Evolutionary conservation across 2,888 invertebrate genomes (phyloP).

Genomic region (Sinohyriopsis cumingii): DNA sequence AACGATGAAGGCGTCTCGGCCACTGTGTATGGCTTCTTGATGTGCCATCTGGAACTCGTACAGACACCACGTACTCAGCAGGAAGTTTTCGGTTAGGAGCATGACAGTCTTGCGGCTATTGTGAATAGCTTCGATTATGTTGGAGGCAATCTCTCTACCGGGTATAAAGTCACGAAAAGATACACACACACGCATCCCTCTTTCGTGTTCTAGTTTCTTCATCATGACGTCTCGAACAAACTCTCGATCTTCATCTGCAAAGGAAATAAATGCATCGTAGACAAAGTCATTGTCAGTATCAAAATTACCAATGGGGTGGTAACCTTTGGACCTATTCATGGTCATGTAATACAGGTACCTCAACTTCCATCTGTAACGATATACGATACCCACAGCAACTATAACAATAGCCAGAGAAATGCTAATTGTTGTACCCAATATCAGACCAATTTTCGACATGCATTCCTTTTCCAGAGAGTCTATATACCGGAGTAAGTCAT

Average conservation of each 20-base stretch:
- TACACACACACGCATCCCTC: slow-evolving; percentile 34
- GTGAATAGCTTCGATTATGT: slow-evolving; percentile 40
- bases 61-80: slow-evolving; percentile 40
- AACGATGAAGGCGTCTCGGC: no score
- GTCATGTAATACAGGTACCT: slow-evolving; percentile 33
- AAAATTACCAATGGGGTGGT: slow-evolving; percentile 1
- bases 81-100: slow-evolving; percentile 30
- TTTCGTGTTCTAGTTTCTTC: slow-evolving; percentile 10
- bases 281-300: slow-evolving; percentile 11
- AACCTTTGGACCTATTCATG: slow-evolving; percentile 13
- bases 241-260: slow-evolving; percentile 19
- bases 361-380: slow-evolving; percentile 33
- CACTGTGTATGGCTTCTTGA: no score
- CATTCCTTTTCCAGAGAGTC: no score
- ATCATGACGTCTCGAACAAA: slow-evolving; percentile 17
- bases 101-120: slow-evolving; percentile 42
- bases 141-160: slow-evolving; percentile 37
- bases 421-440: no score
- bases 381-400: slow-evolving; percentile 17
- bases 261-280: slow-evolving; percentile 40
- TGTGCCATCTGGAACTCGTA: slow-evolving; percentile 46
- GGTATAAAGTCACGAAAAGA: slow-evolving; percentile 44
- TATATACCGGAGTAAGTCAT: no score
- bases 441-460: no score
- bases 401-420: neutral